Evolutionary conservation across 1,140 invertebrate genomes (phyloP).

Genomic region (Bombus haemorrhoidalis): DNA sequence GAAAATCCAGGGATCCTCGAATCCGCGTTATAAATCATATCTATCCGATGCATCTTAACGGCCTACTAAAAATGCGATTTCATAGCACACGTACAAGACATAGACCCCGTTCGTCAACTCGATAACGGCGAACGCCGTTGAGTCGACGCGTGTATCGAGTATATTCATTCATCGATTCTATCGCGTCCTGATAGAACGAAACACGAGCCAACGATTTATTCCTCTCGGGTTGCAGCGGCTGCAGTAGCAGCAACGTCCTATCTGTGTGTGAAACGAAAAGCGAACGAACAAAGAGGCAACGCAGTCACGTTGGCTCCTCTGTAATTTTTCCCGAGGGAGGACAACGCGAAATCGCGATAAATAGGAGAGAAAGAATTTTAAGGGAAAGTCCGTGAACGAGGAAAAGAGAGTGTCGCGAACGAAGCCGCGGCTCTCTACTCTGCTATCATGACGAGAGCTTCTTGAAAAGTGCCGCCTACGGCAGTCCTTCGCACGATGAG

Average conservation of each 20-base stretch:
- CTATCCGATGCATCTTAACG: neutral
- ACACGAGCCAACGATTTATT: neutral
- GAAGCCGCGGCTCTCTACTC: conserved; percentile 42
- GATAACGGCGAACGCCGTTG: neutral
- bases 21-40: neutral
- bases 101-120: neutral
- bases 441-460: conserved; percentile 54
- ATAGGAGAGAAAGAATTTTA: neutral
- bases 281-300: neutral
- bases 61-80: neutral
- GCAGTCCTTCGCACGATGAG: conserved; percentile 54
- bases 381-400: neutral
- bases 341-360: conserved; percentile 28
- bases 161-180: neutral
- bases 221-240: neutral
- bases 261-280: neutral
- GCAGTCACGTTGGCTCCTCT: too few species aligned
- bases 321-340: neutral
- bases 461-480: conserved; percentile 59
- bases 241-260: neutral
- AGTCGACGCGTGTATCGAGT: neutral
- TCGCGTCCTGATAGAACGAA: neutral
- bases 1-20: neutral
- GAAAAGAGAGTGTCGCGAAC: conserved; percentile 33
- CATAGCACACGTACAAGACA: too few species aligned